Percentiles rank a stretch among this genome's conserved stretches.
These are phyloP conservation scores for Aramus guarauna DNA, from an alignment of 2,113 vertebrate genomes.

Conservation along the genomic window DNA sequence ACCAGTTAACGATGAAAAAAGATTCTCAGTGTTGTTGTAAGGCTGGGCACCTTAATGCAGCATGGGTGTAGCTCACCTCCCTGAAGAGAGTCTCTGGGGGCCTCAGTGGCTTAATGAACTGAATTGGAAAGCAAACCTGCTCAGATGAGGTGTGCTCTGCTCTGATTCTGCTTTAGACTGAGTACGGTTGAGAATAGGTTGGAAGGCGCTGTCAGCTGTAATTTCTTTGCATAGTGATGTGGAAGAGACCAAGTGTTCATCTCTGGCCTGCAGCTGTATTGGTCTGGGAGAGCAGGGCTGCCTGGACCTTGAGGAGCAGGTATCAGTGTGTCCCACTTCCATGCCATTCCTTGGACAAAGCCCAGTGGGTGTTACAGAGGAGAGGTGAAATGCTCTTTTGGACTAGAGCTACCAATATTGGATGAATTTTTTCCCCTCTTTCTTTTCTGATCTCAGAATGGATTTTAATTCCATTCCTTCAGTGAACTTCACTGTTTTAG, in stretches of 20 bases:
- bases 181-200: background rate
- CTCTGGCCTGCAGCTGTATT: background rate
- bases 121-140: background rate
- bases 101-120: background rate
- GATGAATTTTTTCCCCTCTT: background rate
- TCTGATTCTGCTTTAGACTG: conserved; percentile 5
- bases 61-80: background rate
- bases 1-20: background rate
- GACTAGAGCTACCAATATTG: background rate
- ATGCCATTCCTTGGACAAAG: background rate
- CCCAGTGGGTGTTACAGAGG: background rate
- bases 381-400: background rate
- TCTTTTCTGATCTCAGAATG: background rate
- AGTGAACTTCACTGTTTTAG: background rate
- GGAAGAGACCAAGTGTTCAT: background rate
- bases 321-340: background rate
- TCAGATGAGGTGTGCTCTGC: background rate
- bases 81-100: background rate
- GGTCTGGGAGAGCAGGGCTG: background rate
- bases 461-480: conserved; percentile 8
- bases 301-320: background rate
- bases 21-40: background rate
- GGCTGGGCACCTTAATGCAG: background rate
- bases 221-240: background rate
- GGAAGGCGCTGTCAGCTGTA: background rate